Percentiles rank a stretch among this genome's conserved stretches.
These are phyloP conservation scores for Microplitis deprimator DNA, from an alignment of 2,888 invertebrate genomes.

Conservation along the genomic window DNA sequence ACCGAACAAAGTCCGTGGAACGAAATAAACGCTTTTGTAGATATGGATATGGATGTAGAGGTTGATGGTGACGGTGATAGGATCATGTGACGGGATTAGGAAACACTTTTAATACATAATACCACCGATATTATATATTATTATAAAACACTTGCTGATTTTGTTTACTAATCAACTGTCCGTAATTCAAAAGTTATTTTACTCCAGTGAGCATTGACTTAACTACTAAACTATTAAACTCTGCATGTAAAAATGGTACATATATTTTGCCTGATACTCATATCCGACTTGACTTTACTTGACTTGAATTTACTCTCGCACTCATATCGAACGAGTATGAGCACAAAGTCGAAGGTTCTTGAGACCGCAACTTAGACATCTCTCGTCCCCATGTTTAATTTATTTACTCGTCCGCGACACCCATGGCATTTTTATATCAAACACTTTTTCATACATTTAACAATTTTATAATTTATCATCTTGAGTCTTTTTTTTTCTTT, in stretches of 20 bases:
- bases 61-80: neutral
- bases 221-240: no score
- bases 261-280: neutral
- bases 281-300: neutral
- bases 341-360: constrained; percentile 50
- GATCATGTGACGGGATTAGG: constrained; percentile 15
- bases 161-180: constrained; percentile 1
- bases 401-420: neutral
- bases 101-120: constrained; percentile 1
- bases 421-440: neutral
- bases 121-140: neutral
- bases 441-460: constrained; percentile 4
- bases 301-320: neutral
- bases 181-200: neutral
- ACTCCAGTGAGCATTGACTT: no score
- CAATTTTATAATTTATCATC: neutral
- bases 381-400: neutral
- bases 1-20: constrained; percentile 33
- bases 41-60: neutral
- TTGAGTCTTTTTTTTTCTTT: neutral
- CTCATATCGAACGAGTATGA: neutral
- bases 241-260: no score
- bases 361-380: neutral
- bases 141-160: neutral
- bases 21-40: constrained; percentile 9